Evolutionary conservation across 1,140 invertebrate genomes (phyloP).

Genomic region (Meteorus sp.): DNA sequence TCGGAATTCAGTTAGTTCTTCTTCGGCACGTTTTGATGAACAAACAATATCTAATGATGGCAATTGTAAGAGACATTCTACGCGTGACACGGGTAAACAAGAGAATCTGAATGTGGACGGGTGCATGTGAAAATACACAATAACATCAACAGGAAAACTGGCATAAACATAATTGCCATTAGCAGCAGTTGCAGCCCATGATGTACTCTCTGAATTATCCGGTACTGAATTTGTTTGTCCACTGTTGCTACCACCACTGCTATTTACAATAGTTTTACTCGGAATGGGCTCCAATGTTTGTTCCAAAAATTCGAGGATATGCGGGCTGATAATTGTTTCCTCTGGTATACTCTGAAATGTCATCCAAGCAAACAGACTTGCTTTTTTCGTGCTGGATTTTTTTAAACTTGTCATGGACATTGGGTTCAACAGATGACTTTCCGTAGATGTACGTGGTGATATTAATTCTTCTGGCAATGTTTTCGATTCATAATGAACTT

Average conservation of each 20-base stretch:
- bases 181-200: conserved; percentile 56
- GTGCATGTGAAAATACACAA: conserved; percentile 98
- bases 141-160: conserved; percentile 97
- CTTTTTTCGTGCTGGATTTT: conserved; percentile 81
- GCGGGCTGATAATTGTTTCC: conserved; percentile 92
- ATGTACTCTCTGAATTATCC: conserved; percentile 52
- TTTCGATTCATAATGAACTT: conserved; percentile 83
- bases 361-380: conserved; percentile 93
- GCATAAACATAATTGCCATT: conserved; percentile 82
- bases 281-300: conserved; percentile 93
- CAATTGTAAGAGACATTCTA: conserved; percentile 94
- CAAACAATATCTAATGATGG: conserved; percentile 93
- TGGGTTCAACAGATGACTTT: conserved; percentile 42
- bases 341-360: conserved; percentile 94
- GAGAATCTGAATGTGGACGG: conserved; percentile 93
- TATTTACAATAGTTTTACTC: conserved; percentile 62
- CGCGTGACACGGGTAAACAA: conserved; percentile 91
- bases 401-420: conserved; percentile 44
- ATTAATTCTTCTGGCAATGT: conserved; percentile 68
- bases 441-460: conserved; percentile 43
- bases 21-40: conserved; percentile 84
- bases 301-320: conserved; percentile 92
- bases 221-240: conserved; percentile 44
- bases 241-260: conserved; percentile 51
- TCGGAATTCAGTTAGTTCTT: conserved; percentile 68